Base-by-base conservation (phyloP, 2,888 invertebrate genomes). In the Lacanobia oleracea region DNA sequence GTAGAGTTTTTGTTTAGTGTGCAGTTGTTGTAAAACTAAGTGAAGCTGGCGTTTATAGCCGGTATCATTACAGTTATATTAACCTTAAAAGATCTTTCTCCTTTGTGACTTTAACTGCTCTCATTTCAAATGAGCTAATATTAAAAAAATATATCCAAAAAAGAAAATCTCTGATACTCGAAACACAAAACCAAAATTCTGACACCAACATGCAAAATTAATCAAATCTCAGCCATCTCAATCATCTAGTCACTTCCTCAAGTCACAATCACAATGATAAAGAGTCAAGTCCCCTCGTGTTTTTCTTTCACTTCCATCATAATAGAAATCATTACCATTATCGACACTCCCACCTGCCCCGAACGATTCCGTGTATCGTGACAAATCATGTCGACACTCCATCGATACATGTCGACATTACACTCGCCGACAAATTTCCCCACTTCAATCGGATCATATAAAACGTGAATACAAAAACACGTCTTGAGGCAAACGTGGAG, bases 271-370 rank as follows among this genome's bases (percentile, higher is more conserved):
- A 66, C 21, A 56, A 57, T 79, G 60, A 69, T 45, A 51, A 67
- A 69, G 75, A 61, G 53, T 66, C 43, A 50, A 64, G 48, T 40
- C 14, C 57, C n/a, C 67, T 33, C 51, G 51, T 74, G 62, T 80
- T 79, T 80, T 61, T 74, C 56, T 79, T 79, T 83, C 75, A 83
- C 73, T 74, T 43, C 43, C 27, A 67, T 69, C 66, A 69, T 79
- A 80, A 80, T 83, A 67, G 83, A 64, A 79, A 79, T 83, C 83
- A 80, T 83, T 68, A 79, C 68, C 74, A 69, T 48, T 69, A 83
- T 83, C 75, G 56, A n/a, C 5, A 1, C 63, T 3, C 61, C 80
- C 83, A 79, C 79, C 83, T 80, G 75, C 23, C 73, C 48, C 62
- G 23, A 57, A 69, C 80, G 56, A 63, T 27, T 50, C 37, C 75